Base-by-base conservation (phyloP, 2,113 vertebrate genomes). In the Chaetops frenatus region DNA sequence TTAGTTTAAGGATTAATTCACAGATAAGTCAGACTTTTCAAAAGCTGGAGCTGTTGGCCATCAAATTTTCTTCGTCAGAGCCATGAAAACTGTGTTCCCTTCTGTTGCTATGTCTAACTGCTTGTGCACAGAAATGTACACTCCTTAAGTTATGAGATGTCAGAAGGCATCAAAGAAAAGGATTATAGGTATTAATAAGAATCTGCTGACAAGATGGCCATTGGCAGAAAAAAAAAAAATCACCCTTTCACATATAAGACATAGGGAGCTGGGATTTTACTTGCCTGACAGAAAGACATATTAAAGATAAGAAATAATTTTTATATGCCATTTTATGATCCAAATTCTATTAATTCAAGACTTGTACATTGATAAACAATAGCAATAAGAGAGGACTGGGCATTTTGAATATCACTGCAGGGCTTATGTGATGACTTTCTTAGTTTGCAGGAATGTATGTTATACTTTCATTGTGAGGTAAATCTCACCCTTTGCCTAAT, bases 171-270 rank as follows among this genome's bases (percentile, higher is more conserved):
- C 69, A 84, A 81, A 88, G 53, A 73, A 94, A 84, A 80, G 23
- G 71, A 90, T 86, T 92, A 51, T 22, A 80, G 42, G 28, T 83
- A 74, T 93, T 93, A 94, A 88, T 86, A 81, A 88, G 58, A 83
- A 96, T 57, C 29, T 94, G 29, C 66, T 94, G 92, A 86, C 74
- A 93, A 51, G 42, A 83, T 48, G 47, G 28, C 25, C 71, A 83
- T 64, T 60, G 58, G 79, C 66, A 94, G 87, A 44, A 86, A 91
- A 90, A 86, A 91, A 90, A 38, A 72, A 70, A 81, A 76, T 81
- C 38, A 77, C 19, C 29, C 16, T 62, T 91, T 87, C 66, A 28
- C 19, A 44, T 77, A 42, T 14, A 71, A 89, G 38, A 73, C 15
- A n/a, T 12, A 81, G 38, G 28, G 81, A 94, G 47, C 13, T 85